Evolutionary conservation across 1,140 invertebrate species (phyloP), one percentile per base, ranked within the genome.

Genomic region (Acyrthosiphon pisum): DNA sequence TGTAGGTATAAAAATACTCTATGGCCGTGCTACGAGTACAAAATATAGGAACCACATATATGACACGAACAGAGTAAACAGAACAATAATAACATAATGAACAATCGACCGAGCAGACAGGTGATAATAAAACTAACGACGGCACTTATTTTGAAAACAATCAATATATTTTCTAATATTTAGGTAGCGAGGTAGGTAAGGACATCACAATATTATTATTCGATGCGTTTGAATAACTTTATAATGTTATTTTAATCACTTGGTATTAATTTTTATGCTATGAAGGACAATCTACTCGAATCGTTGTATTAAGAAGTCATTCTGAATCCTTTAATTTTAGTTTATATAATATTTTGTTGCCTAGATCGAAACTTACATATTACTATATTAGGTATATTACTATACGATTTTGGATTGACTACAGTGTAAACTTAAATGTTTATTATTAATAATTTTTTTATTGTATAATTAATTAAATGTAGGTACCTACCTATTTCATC

Each of bases 171-270:
- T 6, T 6, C n/a, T 68, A 56, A 56, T 56, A 18, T 14, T 11
- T 48, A 48, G 8, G 8, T 37, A 37, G 37, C 37, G 1, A 37
- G 37, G 37, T 37, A 37, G 37, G 37, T 68, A n/a, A 14, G 0
- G 18, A n/a, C 30, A n/a, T 76, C 4, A 18, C 30, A 76, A n/a
- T 53, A 53, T n/a, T 76, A 53, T 53, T 23, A 30, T 60, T n/a
- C 30, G 4, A 76, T 76, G 18, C 4, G 60, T 76, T 76, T 76
- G n/a, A 76, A 76, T 76, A 76, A 76, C 30, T 1, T 76, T n/a
- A 76, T 35, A n/a, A 76, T 76, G n/a, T n/a, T n/a, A 76, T 76
- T 76, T 76, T 76, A 76, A n/a, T n/a, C n/a, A 35, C n/a, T 53
- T 18, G 48, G 11, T 60, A n/a, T 68, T n/a, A 14, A 11, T n/a